These are phyloP conservation scores for Ctenoplectra terminalis DNA, from an alignment of 1,140 invertebrate genomes.

Conservation along the genomic window DNA sequence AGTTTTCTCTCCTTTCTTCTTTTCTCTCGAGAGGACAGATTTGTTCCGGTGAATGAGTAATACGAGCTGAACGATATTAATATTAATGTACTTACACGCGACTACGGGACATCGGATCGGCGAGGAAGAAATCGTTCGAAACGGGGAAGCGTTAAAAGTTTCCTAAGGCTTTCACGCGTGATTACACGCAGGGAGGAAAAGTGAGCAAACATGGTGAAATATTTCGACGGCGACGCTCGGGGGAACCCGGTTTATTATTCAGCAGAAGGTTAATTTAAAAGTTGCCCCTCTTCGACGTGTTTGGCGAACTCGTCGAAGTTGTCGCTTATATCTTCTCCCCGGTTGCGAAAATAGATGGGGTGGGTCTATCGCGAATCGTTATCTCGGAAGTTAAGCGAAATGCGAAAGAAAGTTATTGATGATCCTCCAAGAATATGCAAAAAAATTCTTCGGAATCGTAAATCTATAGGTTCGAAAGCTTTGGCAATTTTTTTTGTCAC, in stretches of 20 bases:
- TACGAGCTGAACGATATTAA: slow-evolving; percentile 2
- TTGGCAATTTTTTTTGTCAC: background rate
- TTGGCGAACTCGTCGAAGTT: background rate
- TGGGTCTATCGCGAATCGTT: too few relatives aligned
- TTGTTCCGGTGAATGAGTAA: slow-evolving; percentile 21
- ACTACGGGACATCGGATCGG: background rate
- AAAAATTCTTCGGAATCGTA: background rate
- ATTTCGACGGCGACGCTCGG: background rate
- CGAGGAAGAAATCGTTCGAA: background rate
- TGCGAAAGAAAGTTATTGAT: background rate
- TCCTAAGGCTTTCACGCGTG: slow-evolving; percentile 32
- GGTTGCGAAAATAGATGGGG: background rate
- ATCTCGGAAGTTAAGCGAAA: background rate
- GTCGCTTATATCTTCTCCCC: background rate
- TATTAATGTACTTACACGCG: slow-evolving; percentile 30
- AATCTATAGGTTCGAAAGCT: background rate
- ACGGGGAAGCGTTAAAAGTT: slow-evolving; percentile 31
- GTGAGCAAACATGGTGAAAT: slow-evolving; percentile 21
- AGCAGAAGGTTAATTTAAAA: slow-evolving; percentile 8
- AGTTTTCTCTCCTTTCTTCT: background rate
- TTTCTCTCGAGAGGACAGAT: background rate
- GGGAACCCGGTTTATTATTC: slow-evolving; percentile 17
- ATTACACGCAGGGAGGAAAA: slow-evolving; percentile 19
- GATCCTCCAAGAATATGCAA: background rate
- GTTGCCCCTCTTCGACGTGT: background rate